Evolutionary conservation across 2,113 vertebrate species (phyloP), one percentile per base, ranked within the genome.

Genomic region (Syngnathus typhle): DNA sequence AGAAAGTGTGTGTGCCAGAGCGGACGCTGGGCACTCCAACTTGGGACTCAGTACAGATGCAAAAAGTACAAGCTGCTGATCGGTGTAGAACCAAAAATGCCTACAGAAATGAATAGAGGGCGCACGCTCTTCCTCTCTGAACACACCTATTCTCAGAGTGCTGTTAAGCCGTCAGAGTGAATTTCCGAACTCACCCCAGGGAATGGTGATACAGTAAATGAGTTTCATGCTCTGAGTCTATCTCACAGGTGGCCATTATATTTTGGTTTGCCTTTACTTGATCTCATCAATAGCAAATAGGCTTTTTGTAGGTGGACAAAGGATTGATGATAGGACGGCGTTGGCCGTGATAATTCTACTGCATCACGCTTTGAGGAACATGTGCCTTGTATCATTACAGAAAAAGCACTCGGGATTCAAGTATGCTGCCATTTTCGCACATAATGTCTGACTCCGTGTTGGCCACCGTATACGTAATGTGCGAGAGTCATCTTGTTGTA

Each of bases 341-440:
- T 77, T 77, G 77, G 71, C 77, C 73, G 70, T 83, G 76, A 83
- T 84, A 69, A 81, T 87, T 80, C 71, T 69, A 76, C 68, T 69
- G 75, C 80, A 58, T 55, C 51, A 27, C 47, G 65, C 68, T 86
- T 86, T 89, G 82, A 85, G 73, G 75, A 72, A 69, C 61, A 41
- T 74, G 62, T 72, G 72, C 44, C 69, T 65, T 64, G 59, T 55
- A 84, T 87, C 80, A 82, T 85, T 87, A 84, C 67, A 72, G 78
- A 69, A 56, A 41, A 62, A 39, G 39, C 84, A 72, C 69, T 73
- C 64, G 55, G 46, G 59, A 69, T 61, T 71, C 41, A 69, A 8
- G 51, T 59, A 43, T 19, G 46, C 15, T 73, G 68, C 67, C 56
- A 32, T 76, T 4, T 69, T 49, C 60, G n/a, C 27, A 56, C 72